Conservation (phyloP, 2,888 invertebrate species). For the Hecatera dysodea region DNA sequence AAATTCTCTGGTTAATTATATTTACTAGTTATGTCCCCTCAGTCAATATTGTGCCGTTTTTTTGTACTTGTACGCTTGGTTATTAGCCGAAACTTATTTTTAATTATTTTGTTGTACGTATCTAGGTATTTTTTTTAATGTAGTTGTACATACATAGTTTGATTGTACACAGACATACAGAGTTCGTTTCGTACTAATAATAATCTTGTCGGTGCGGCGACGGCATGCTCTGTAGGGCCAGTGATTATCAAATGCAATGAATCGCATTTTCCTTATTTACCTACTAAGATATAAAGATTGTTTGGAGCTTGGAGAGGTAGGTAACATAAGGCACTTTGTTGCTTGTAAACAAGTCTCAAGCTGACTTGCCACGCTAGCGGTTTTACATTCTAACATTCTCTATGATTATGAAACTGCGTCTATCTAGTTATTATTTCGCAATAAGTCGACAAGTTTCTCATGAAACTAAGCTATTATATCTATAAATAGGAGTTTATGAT, state of each 20-base stretch:
- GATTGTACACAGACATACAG: too few species aligned
- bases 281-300: conserved; percentile 6
- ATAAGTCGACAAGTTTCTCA: not conserved
- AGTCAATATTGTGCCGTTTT: too few species aligned
- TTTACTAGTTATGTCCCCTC: too few species aligned
- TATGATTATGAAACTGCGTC: conserved; percentile 13
- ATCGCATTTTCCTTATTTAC: conserved; percentile 34
- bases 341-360: not conserved
- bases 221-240: not conserved
- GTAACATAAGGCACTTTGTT: not conserved
- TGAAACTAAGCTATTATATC: not conserved
- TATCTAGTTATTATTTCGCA: conserved; percentile 17
- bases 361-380: conserved; percentile 2
- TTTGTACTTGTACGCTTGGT: too few species aligned
- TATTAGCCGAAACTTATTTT: too few species aligned
- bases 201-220: not conserved
- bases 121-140: too few species aligned
- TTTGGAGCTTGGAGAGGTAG: not conserved
- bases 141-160: too few species aligned
- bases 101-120: too few species aligned
- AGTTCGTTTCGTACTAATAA: too few species aligned
- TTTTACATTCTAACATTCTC: not conserved
- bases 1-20: too few species aligned
- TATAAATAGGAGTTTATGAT: too few species aligned
- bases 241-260: conserved; percentile 8